A percentile compares a stretch with the other conserved stretches of the same genome.
These are phyloP conservation scores for Heliconius charithonia DNA, from an alignment of 2,888 invertebrate genomes.

Conservation along the genomic window DNA sequence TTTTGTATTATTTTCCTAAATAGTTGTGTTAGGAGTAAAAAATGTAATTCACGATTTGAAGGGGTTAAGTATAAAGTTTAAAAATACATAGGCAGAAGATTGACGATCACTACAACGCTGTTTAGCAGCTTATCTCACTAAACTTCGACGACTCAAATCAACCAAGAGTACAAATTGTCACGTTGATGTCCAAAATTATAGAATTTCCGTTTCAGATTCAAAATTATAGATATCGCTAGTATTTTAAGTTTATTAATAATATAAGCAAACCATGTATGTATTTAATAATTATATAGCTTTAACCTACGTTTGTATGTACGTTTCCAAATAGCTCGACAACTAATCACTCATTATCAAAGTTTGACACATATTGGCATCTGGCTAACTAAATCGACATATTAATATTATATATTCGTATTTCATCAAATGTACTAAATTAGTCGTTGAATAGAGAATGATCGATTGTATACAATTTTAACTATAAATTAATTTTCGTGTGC, in stretches of 20 bases:
- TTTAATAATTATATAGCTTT: not conserved
- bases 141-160: not conserved
- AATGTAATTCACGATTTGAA: too few species aligned
- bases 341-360: conserved; percentile 8
- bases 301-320: not conserved
- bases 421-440: conserved; percentile 4
- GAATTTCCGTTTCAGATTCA: too few species aligned
- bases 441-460: not conserved
- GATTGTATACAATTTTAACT: not conserved
- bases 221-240: not conserved
- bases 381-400: not conserved
- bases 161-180: not conserved
- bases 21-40: too few species aligned
- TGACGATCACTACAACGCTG: too few species aligned
- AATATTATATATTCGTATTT: not conserved
- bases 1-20: too few species aligned
- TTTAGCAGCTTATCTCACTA: not conserved
- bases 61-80: too few species aligned
- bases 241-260: not conserved
- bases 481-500: not conserved
- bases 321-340: conserved; percentile 14
- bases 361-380: conserved; percentile 3
- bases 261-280: not conserved
- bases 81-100: too few species aligned
- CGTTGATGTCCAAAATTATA: not conserved